Evolutionary conservation across 2,113 vertebrate genomes (phyloP).

Genomic region (Phylloscopus trochilus): DNA sequence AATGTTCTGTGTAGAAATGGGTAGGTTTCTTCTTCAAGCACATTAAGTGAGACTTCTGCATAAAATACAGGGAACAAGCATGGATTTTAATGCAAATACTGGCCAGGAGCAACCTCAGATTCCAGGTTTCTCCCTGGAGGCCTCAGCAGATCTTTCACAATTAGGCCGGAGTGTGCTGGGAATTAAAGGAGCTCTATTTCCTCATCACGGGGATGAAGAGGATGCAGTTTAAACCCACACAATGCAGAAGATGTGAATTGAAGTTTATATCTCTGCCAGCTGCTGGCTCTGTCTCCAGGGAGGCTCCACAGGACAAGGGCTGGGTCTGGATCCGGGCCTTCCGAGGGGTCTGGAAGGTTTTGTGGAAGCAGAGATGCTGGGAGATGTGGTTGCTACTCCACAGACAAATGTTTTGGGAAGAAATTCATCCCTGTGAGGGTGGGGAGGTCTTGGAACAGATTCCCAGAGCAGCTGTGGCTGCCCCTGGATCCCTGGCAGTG

Average conservation of each 20-base stretch:
- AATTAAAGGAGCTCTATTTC: not conserved
- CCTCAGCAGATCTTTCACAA: not conserved
- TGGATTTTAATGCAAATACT: not conserved
- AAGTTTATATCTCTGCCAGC: not conserved
- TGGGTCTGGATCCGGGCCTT: not conserved
- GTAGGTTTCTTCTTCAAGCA: not conserved
- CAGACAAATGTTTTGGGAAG: not conserved
- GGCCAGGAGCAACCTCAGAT: not conserved
- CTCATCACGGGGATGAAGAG: not conserved
- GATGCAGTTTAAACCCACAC: not conserved
- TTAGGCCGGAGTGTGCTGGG: not conserved
- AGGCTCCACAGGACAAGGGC: rapidly evolving
- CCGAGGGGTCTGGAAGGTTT: rapidly evolving
- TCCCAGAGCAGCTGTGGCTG: not conserved
- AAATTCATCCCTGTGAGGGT: not conserved
- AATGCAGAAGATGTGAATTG: not conserved
- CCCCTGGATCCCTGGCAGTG: not conserved
- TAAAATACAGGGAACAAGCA: rapidly evolving
- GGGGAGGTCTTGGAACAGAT: not conserved
- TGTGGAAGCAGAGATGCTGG: not conserved
- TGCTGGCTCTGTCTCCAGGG: not conserved
- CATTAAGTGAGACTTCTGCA: not conserved
- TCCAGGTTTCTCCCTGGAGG: not conserved
- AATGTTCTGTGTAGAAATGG: not conserved
- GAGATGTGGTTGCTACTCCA: not conserved